Base-by-base conservation (phyloP, 1,140 invertebrate genomes). In the Dreissena polymorpha region DNA sequence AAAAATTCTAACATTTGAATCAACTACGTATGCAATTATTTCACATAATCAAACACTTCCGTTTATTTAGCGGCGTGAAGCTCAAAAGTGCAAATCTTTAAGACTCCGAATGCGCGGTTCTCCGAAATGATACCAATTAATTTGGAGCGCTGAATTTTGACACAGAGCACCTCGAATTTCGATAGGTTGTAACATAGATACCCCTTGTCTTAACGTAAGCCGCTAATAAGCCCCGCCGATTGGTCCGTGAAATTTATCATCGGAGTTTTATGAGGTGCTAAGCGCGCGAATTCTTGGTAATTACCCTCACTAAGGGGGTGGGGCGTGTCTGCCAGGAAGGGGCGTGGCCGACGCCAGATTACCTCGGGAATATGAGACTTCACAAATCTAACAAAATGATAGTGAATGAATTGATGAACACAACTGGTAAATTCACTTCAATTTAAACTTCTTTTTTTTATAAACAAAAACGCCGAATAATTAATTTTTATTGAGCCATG, bases 241-340 rank as follows among this genome's bases (percentile, higher is more conserved):
- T 82, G 79, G 79, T 74, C 60, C 70, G 39, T 14, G 27, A 74
- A 65, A 25, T 51, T 21, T 65, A 73, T 82, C 79, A 82, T 82
- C 64, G 65, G 70, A 72, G 55, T 82, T 82, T 82, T 82, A 82
- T 82, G 70, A 82, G 79, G 79, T 82, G 79, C 60, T 70, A 82
- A 82, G 71, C 76, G 67, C 29, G 67, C 49, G 64, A 75, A 55
- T 50, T 25, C 57, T 55, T 49, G 63, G 21, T 78, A 69, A 78
- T 78, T 78, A 78, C 69, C 21, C 53, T 51, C 64, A 25, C 39
- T 64, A 50, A 14, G 53, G 53, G 76, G 51, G 50, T 57, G 76
- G 76, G 76, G 53, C 53, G 76, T 69, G 39, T 53, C 57, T 78
- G 67, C 67, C 74, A 67, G 21, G 72, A 71, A 60, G 65, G 53